Base-by-base conservation (phyloP, 2,797 vertebrate genomes). In the Sebastes matsubarae region DNA sequence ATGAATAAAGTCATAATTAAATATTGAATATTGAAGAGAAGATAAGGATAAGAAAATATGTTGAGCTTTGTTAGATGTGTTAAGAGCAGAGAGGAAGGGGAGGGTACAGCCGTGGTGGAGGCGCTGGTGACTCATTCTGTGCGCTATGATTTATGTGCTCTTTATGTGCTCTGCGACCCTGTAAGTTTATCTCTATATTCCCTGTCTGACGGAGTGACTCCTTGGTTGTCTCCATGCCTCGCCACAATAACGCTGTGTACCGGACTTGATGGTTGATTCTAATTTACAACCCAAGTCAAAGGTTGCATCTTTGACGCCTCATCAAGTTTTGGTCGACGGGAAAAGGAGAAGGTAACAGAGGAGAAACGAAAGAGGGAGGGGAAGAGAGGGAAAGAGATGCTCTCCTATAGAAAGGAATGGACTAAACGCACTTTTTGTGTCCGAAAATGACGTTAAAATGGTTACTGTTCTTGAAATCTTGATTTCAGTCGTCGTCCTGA, bases 131-230 rank as follows among this genome's bases (percentile, higher is more conserved):
- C 79, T 92, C 73, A 64, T 73, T 79, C 75, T 60, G 82, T 63
- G 67, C 32, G 58, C 52, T 73, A 68, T 89, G 90, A 92, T 90
- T 88, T 84, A 91, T 90, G 84, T 82, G 81, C 72, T 90, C 85
- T 90, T 89, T 86, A 89, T 85, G 81, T 81, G 91, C 84, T 88
- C 88, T 76, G 72, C 59, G 82, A 91, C 89, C 89, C 87, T 84
- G 85, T 75, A 80, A 82, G 83, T 92, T 89, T 91, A 91, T 93
- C 91, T 93, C 88, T 87, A 76, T 86, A 86, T 83, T 92, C 84
- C 50, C 80, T 38, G 25, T 84, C 83, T 91, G 88, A 94, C 84
- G 77, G 74, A 89, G 74, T 78, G 76, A 89, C 86, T 88, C 76
- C 70, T 68, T 60, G 65, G 60, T 75, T 68, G 68, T 87, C 74